These are phyloP conservation scores for Pseudococcus viburni DNA, from an alignment of 2,888 invertebrate genomes.

Conservation along the genomic window DNA sequence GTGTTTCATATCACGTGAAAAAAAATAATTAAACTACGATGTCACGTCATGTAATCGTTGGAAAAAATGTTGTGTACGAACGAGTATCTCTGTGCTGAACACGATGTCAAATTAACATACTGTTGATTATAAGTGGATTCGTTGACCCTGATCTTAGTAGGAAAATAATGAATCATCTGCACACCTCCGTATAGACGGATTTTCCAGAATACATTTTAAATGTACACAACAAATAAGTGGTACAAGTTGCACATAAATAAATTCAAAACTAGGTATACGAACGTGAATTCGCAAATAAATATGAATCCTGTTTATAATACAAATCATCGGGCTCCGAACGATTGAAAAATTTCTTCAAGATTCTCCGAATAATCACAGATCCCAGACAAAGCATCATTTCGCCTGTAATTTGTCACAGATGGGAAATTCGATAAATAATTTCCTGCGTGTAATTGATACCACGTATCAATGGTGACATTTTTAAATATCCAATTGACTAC, in stretches of 20 bases:
- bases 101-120: constrained; percentile 20
- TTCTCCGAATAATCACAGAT: background rate
- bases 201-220: constrained; percentile 9
- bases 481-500: constrained; percentile 46
- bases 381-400: constrained; percentile 6
- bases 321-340: background rate
- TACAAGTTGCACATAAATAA: background rate
- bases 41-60: constrained; percentile 31
- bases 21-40: background rate
- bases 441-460: constrained; percentile 48
- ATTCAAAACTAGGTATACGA: background rate
- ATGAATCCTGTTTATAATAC: no score
- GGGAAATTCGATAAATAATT: constrained; percentile 45
- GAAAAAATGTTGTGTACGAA: background rate
- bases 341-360: background rate
- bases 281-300: background rate
- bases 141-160: constrained; percentile 24
- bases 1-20: background rate
- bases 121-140: background rate
- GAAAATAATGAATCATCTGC: background rate
- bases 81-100: background rate
- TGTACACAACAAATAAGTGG: background rate
- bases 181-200: background rate
- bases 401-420: constrained; percentile 24
- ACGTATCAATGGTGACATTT: constrained; percentile 40